Evolutionary conservation across 2,888 invertebrate species (phyloP), one percentile per base, ranked within the genome.

Genomic region (Cryptocheilus praepositus): DNA sequence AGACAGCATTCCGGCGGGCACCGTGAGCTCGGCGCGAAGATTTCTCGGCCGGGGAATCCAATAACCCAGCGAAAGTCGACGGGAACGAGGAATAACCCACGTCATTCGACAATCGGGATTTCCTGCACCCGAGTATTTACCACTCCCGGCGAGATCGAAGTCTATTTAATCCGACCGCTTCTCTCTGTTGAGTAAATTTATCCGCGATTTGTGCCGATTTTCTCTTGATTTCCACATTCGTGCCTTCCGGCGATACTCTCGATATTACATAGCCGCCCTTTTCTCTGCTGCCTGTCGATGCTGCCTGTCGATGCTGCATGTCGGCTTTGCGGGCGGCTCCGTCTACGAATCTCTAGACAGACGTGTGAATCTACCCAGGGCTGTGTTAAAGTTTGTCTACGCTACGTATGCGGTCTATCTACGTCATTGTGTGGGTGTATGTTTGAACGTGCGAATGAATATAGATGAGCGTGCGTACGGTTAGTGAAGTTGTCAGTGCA

Each of bases 141-240:
- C 61, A 49, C 64, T 54, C 53, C 52, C 59, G 15, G 49, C 19
- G 19, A 63, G 28, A 69, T 62, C 60, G 54, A 59, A 69, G 57
- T 69, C 64, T 59, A 72, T 71, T 71, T 72, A 64, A 69, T 67
- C 69, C 58, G 55, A 28, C 49, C 59, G 67, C 19, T 56, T 64
- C 54, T 15, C 54, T 15, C 56, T 15, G 58, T 49, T 45, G 58
- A 46, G 46, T 52, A 62, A 61, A 67, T 59, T 67, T 67, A 70
- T 70, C 61, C 58, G 43, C 45, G 62, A 72, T 67, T 67, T 69
- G 53, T 7, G 61, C 28, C 55, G 61, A 69, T 70, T 72, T 64
- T 63, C 58, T 63, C 61, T 62, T 60, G 49, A 68, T 66, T 71
- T 57, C 61, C 44, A 25, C 52, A 7, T 16, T 43, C 19, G 22